These are phyloP conservation scores for Otus sunia DNA, from an alignment of 2,113 vertebrate genomes.

Conservation along the genomic window DNA sequence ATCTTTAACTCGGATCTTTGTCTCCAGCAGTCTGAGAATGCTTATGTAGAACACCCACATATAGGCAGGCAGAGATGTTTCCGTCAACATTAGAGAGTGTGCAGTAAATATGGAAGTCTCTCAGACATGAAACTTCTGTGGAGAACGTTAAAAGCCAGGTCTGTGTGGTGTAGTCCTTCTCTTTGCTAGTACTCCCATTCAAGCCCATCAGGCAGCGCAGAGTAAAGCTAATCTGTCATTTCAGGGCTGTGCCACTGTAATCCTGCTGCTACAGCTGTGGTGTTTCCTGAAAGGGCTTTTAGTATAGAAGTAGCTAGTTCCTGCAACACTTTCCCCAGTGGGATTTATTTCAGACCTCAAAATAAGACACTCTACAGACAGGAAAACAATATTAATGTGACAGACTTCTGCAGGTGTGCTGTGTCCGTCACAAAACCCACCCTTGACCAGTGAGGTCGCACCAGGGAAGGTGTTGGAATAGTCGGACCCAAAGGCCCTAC, in stretches of 20 bases:
- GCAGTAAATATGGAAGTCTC: neutral
- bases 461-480: neutral
- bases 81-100: neutral
- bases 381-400: neutral
- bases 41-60: neutral
- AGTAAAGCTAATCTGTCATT: neutral
- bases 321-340: neutral
- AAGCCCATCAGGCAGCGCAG: rapidly evolving
- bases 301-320: neutral
- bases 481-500: rapidly evolving
- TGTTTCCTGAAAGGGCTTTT: neutral
- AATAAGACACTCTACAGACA: neutral
- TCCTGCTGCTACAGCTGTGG: neutral
- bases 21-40: neutral
- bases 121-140: neutral
- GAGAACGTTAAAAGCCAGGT: neutral
- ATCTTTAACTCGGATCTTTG: neutral
- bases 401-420: neutral
- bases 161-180: neutral
- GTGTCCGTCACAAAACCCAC: neutral
- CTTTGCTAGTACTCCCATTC: neutral
- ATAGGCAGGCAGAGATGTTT: neutral
- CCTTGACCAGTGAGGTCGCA: rapidly evolving
- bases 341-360: neutral
- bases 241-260: neutral